phyloP scores from a whole-genome alignment of 2,888 invertebrate species.

The Chrysolina oricalcia region DNA sequence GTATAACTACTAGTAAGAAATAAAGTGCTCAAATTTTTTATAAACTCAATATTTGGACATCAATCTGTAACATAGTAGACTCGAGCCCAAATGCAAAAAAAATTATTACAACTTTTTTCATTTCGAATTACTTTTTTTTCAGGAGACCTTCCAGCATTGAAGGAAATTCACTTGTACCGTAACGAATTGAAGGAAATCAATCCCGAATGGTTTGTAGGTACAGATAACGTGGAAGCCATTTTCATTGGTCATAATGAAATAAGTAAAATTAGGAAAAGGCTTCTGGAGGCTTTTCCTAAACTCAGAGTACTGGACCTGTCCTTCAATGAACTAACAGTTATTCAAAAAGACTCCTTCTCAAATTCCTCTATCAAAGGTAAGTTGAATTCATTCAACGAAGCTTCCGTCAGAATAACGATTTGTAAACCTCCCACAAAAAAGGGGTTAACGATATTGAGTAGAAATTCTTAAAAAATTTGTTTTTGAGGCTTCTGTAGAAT shows the following conservation, averaged over 20 bases:
- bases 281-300: not conserved
- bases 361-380: constrained; percentile 15
- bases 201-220: not conserved
- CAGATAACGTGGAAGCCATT: not conserved
- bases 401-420: too few species aligned
- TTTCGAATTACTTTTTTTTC: constrained; percentile 16
- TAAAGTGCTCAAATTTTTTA: too few species aligned
- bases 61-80: too few species aligned
- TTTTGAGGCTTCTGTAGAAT: too few species aligned
- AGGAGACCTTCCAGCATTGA: constrained; percentile 36
- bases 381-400: constrained; percentile 1
- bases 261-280: not conserved
- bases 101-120: not conserved
- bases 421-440: too few species aligned
- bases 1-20: too few species aligned
- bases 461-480: too few species aligned
- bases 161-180: constrained; percentile 27
- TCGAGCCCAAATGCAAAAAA: too few species aligned
- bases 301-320: constrained; percentile 10
- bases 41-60: too few species aligned
- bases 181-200: constrained; percentile 26
- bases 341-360: constrained; percentile 3
- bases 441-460: too few species aligned
- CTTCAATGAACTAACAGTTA: constrained; percentile 2
- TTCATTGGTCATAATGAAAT: constrained; percentile 13